Base-by-base conservation (phyloP, 1,140 invertebrate species). In the Lanistes nyassanus region DNA sequence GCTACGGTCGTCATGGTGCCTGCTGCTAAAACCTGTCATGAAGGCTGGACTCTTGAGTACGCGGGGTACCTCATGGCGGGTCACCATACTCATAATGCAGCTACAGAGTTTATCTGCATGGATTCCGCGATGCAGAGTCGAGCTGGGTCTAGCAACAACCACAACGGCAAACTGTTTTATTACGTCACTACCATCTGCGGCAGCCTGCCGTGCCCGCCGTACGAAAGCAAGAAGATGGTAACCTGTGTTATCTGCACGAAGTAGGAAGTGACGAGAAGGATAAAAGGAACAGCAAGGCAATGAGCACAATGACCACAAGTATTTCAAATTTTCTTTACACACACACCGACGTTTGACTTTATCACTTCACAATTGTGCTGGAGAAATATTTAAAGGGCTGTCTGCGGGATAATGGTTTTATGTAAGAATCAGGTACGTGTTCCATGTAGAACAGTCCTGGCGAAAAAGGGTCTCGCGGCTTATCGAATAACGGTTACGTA, bases 241-340 rank as follows among this genome's bases (percentile, higher is more conserved):
- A 76, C 78, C 5, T 84, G 82, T 74, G 81, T 76, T 31, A 81
- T 84, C 7, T 84, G 82, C 51, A 70, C 79, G 1, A 80, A 80
- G 31, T 78, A n/a, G n/a, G n/a, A n/a, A n/a, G n/a, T n/a, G n/a
- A n/a, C n/a, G n/a, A n/a, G n/a, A n/a, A n/a, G n/a, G n/a, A n/a
- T n/a, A n/a, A n/a, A n/a, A n/a, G n/a, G n/a, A n/a, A n/a, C n/a
- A n/a, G n/a, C n/a, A n/a, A n/a, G n/a, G n/a, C n/a, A n/a, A n/a
- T n/a, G n/a, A n/a, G n/a, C n/a, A n/a, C n/a, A n/a, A n/a, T n/a
- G n/a, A n/a, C n/a, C n/a, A n/a, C n/a, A n/a, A n/a, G n/a, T n/a
- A n/a, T n/a, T n/a, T n/a, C n/a, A n/a, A n/a, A n/a, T n/a, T n/a
- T n/a, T n/a, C n/a, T n/a, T n/a, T n/a, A n/a, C n/a, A n/a, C n/a